Evolutionary conservation across 2,888 invertebrate genomes (phyloP).

Genomic region (Zhuqinia jingwanae): DNA sequence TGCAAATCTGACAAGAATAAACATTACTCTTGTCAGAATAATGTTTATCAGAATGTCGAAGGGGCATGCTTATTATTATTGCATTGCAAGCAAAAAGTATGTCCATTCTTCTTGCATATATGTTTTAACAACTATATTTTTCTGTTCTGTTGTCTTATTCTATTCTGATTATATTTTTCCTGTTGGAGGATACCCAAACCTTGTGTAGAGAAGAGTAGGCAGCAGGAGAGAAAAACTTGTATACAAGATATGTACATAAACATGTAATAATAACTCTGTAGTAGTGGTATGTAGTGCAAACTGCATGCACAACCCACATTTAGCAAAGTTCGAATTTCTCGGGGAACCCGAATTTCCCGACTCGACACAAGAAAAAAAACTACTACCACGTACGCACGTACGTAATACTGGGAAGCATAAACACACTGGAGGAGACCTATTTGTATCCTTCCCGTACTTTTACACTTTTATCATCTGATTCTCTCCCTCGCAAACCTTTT

Average conservation of each 20-base stretch:
- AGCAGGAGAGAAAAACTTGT: not conserved
- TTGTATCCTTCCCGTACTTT: constrained; percentile 18
- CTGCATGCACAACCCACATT: not conserved
- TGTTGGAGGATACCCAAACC: no score
- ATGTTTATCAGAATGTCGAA: no score
- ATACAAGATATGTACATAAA: not conserved
- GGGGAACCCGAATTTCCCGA: constrained; percentile 32
- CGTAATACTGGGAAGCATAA: not conserved
- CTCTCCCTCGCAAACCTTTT: not conserved
- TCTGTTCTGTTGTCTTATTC: no score
- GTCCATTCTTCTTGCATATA: no score
- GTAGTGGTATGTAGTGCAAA: not conserved
- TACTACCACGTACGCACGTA: not conserved
- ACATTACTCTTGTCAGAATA: no score
- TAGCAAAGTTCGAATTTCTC: constrained; percentile 20
- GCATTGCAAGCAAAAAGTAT: not conserved
- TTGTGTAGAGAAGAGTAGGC: no score
- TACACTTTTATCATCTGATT: constrained; percentile 12
- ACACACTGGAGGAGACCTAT: not conserved
- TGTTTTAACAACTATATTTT: no score
- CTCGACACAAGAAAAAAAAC: not conserved
- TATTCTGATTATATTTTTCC: no score
- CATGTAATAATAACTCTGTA: not conserved
- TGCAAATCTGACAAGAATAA: no score
- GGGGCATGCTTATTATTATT: no score